phyloP scores from a whole-genome alignment of 2,888 invertebrate species.

The Rhagonycha lutea region DNA sequence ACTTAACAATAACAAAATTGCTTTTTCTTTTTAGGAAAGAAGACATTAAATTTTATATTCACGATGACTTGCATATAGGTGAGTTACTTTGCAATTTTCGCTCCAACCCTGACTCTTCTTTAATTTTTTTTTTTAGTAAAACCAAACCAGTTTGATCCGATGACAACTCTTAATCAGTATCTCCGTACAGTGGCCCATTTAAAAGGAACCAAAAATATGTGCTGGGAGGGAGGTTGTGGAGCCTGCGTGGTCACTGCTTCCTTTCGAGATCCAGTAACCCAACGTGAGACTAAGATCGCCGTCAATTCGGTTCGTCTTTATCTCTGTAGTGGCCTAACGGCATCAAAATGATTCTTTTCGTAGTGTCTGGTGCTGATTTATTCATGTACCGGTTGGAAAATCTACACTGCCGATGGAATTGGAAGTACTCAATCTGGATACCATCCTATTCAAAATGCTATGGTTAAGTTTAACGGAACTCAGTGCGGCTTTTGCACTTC shows the following conservation, averaged over 20 bases:
- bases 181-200: conserved; percentile 65
- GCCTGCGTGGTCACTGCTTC: conserved; percentile 63
- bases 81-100: no score
- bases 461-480: no score
- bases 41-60: not conserved
- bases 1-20: no score
- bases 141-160: conserved; percentile 54
- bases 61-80: not conserved
- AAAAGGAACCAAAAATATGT: conserved; percentile 73
- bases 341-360: conserved; percentile 10
- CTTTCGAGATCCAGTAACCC: conserved; percentile 55
- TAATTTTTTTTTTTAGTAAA: conserved; percentile 40
- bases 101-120: no score
- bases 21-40: not conserved
- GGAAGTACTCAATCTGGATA: no score
- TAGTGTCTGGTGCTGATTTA: conserved; percentile 60
- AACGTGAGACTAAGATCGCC: conserved; percentile 58
- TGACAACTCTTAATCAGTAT: conserved; percentile 66
- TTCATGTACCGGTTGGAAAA: conserved; percentile 63
- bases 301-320: conserved; percentile 66
- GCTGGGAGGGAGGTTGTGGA: conserved; percentile 75
- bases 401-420: no score
- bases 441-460: no score
- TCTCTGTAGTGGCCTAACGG: not conserved
- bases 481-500: no score